These are phyloP conservation scores for Sula dactylatra DNA, from an alignment of 2,113 vertebrate species.

Conservation along the genomic window DNA sequence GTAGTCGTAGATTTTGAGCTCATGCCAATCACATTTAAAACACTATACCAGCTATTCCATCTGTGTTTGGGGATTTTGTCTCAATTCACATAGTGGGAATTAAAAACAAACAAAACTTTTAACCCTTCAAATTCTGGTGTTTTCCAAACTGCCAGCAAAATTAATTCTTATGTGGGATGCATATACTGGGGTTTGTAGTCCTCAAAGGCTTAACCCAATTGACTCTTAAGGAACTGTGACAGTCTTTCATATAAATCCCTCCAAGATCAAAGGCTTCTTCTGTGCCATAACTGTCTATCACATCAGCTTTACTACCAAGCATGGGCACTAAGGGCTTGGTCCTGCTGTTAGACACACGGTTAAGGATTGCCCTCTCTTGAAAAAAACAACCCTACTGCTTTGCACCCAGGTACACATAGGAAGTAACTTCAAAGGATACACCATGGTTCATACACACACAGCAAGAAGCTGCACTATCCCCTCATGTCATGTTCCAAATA, in stretches of 20 bases:
- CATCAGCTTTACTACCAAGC: neutral
- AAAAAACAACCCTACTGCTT: neutral
- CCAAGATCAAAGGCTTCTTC: constrained; percentile 24
- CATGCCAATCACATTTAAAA: neutral
- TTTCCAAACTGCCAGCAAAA: neutral
- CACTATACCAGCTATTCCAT: neutral
- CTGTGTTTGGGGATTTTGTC: neutral
- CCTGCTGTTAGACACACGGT: neutral
- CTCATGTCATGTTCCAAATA: neutral
- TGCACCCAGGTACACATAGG: neutral
- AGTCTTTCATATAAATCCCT: neutral
- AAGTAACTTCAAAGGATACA: constrained; percentile 24
- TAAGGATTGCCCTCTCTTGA: neutral
- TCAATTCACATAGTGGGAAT: neutral
- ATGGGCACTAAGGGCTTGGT: neutral
- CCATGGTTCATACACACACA: neutral
- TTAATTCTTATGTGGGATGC: neutral
- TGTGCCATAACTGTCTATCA: neutral
- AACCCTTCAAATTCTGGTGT: neutral
- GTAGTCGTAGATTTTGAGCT: neutral
- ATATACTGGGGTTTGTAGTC: neutral
- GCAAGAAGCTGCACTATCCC: neutral
- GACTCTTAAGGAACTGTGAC: constrained; percentile 13
- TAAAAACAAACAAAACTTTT: neutral
- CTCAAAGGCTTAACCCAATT: constrained; percentile 32